Evolutionary conservation across 2,113 vertebrate species (phyloP).

Genomic region (Ardeotis arabs): DNA sequence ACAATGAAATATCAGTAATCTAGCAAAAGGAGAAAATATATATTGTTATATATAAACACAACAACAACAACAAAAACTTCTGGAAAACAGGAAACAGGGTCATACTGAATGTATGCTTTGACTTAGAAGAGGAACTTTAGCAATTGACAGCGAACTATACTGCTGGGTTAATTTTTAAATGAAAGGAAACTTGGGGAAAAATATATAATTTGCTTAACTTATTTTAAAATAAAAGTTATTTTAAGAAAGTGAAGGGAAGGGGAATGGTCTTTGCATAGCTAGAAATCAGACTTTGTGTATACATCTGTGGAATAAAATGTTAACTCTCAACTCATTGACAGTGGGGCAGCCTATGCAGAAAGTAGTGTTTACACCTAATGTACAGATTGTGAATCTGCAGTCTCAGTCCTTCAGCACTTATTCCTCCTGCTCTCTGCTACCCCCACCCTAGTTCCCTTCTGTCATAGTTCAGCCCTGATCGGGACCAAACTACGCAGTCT

Average conservation of each 20-base stretch:
- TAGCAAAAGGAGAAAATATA: not conserved
- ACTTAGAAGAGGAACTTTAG: not conserved
- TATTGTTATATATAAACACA: not conserved
- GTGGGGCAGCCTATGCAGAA: not conserved
- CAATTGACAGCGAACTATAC: accelerated
- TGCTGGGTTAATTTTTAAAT: not conserved
- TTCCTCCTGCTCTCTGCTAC: not conserved
- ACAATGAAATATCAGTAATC: not conserved
- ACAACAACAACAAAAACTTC: not conserved
- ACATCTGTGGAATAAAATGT: not conserved
- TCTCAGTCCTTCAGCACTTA: not conserved
- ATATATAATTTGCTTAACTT: not conserved
- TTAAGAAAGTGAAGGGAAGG: not conserved
- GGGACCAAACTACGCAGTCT: no score
- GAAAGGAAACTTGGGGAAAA: not conserved
- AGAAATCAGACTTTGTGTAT: not conserved
- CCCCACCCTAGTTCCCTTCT: not conserved
- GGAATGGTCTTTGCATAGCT: not conserved
- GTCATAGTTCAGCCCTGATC: no score
- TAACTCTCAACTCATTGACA: not conserved
- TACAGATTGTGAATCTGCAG: not conserved
- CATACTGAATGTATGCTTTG: not conserved
- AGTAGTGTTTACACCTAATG: accelerated
- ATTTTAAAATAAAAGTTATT: not conserved
- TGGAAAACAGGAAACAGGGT: not conserved